phyloP scores from a whole-genome alignment of 2,797 vertebrate genomes.

The Trematomus bernacchii region DNA sequence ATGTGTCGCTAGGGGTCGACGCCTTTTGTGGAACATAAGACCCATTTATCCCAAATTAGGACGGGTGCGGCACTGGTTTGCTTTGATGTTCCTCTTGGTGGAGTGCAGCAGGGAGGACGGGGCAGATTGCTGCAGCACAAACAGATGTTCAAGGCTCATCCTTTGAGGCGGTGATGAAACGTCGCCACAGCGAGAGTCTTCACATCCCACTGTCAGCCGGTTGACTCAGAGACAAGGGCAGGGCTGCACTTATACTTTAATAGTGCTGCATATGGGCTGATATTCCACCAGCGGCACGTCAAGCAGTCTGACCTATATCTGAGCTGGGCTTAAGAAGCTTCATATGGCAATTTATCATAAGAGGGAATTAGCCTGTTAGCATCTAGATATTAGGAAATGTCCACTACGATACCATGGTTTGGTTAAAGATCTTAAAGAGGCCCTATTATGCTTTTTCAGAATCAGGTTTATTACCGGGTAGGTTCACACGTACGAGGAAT shows the following conservation, averaged over 20 bases:
- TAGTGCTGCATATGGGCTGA: constrained; percentile 16
- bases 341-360: background rate
- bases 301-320: constrained; percentile 47
- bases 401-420: background rate
- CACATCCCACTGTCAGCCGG: constrained; percentile 63
- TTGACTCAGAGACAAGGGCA: constrained; percentile 65
- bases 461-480: too few relatives aligned
- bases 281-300: constrained; percentile 6
- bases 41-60: constrained; percentile 85
- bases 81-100: constrained; percentile 83
- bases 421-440: background rate
- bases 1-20: constrained; percentile 73
- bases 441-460: too few relatives aligned
- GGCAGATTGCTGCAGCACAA: constrained; percentile 63
- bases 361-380: background rate
- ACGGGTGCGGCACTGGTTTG: constrained; percentile 64
- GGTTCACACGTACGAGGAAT: too few relatives aligned
- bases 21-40: constrained; percentile 83
- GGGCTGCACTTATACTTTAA: constrained; percentile 36
- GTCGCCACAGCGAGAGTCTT: constrained; percentile 58
- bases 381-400: background rate
- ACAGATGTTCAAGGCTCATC: constrained; percentile 78
- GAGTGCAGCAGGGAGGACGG: constrained; percentile 22
- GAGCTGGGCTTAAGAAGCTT: constrained; percentile 7
- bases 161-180: constrained; percentile 77